These are phyloP conservation scores for Plecturocebus donacophilus DNA, from an alignment of 2,113 vertebrate species.

Conservation along the genomic window DNA sequence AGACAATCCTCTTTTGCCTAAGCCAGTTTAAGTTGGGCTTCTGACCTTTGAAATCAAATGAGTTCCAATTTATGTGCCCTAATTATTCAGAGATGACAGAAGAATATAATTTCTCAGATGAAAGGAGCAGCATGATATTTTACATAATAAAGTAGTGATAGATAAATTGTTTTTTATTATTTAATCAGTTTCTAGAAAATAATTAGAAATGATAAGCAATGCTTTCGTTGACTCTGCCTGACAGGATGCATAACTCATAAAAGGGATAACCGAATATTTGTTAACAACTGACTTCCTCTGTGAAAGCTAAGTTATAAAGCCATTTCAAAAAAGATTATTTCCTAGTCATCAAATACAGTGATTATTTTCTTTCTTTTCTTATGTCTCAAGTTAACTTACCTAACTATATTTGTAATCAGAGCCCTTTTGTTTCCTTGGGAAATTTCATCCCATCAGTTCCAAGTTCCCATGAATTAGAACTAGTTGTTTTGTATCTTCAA, in stretches of 20 bases:
- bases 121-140: neutral
- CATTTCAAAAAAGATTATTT: constrained; percentile 48
- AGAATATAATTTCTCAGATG: neutral
- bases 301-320: neutral
- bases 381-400: neutral
- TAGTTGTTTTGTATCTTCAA: neutral
- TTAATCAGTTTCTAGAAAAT: neutral
- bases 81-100: neutral
- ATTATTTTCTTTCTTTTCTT: neutral
- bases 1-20: neutral
- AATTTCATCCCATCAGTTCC: neutral
- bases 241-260: neutral
- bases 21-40: neutral
- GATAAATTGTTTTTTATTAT: neutral
- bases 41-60: neutral
- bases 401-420: neutral
- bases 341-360: neutral
- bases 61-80: neutral
- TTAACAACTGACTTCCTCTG: constrained; percentile 45
- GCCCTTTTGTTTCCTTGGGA: constrained; percentile 5
- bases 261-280: neutral
- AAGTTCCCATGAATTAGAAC: neutral
- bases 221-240: neutral
- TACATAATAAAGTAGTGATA: neutral
- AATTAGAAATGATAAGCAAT: constrained; percentile 40